These are phyloP conservation scores for Desoria tigrina DNA, from an alignment of 2,888 invertebrate species.

Conservation along the genomic window DNA sequence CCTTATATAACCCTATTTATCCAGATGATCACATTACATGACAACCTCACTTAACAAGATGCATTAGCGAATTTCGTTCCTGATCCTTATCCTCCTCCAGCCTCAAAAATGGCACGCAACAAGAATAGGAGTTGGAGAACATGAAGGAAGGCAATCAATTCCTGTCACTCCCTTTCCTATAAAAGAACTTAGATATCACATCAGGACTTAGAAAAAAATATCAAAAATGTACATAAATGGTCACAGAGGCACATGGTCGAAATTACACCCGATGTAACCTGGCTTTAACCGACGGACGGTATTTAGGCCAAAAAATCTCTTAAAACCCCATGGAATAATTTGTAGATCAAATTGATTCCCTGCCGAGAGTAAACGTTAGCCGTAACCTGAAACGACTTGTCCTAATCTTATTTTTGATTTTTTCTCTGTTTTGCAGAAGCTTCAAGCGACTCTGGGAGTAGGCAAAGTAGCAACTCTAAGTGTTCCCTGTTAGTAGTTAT, in stretches of 20 bases:
- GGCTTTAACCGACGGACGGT: no score
- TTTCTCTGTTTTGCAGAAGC: conserved; percentile 7
- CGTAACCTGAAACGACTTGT: no score
- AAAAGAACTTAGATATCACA: not conserved
- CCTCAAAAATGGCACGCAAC: not conserved
- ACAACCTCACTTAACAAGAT: conserved; percentile 31
- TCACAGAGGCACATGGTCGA: no score
- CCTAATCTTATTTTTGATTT: not conserved
- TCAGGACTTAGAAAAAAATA: no score
- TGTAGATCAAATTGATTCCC: no score
- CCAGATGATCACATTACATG: conserved; percentile 31
- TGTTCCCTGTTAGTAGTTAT: not conserved
- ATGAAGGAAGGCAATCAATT: conserved; percentile 19
- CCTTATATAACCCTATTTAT: no score
- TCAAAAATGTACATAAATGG: no score
- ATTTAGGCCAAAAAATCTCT: no score
- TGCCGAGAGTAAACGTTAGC: no score
- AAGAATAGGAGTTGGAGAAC: no score
- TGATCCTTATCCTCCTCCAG: conserved; percentile 17
- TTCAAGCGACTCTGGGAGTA: conserved; percentile 7
- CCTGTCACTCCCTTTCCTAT: conserved; percentile 17
- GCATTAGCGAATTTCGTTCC: conserved; percentile 31
- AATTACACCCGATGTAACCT: no score
- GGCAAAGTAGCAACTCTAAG: conserved; percentile 1
- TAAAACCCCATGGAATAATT: no score